Base-by-base conservation (phyloP, 2,113 vertebrate species). In the Epinephelus cyanopodus region DNA sequence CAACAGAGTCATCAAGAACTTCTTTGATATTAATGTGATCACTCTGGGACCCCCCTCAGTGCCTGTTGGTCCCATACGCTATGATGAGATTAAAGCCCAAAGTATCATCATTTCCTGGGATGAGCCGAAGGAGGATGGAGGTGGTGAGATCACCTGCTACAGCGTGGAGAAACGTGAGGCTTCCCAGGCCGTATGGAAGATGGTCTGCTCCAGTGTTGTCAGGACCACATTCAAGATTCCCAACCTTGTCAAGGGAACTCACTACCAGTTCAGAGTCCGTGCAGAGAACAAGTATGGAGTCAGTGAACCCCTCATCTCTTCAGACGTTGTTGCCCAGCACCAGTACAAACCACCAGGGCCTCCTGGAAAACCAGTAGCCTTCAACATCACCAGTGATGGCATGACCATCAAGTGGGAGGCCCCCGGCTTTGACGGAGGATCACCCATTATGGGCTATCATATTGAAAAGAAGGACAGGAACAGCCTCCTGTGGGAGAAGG, bases 391-490 rank as follows among this genome's bases (percentile, higher is more conserved):
- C 4, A 97, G 97, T 90, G 98, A 99, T 89, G 98, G 98, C 84
- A 99, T 99, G 97, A 97, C 96, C 56, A 96, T 99, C 76, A 96
- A 95, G 81, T 99, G 98, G 98, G 98, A 99, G 91, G 97, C 97
- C 74, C 98, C 98, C 0, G 92, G 91, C 50, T 99, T 97, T 78
- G 97, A 99, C 47, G 98, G 98, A 13, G 98, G 98, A 77, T 98
- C 98, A 73, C 97, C 98, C 83, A 94, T 99, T 90, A 95, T 95
- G 87, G 98, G 98, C 79, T 99, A 97, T 87, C 97, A 99, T 21
- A 96, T 99, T 83, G 98, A 99, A 93, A 99, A 98, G 95, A 99
- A 99, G 92, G 98, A 99, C 95, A 97, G 98, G 92, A 99, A 99
- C 89, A 99, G 98, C 92, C 97, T 99, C 42, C 90, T 99, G 81